These are phyloP conservation scores for Gymnosoma rotundatum DNA, from an alignment of 2,888 invertebrate genomes.

Conservation along the genomic window DNA sequence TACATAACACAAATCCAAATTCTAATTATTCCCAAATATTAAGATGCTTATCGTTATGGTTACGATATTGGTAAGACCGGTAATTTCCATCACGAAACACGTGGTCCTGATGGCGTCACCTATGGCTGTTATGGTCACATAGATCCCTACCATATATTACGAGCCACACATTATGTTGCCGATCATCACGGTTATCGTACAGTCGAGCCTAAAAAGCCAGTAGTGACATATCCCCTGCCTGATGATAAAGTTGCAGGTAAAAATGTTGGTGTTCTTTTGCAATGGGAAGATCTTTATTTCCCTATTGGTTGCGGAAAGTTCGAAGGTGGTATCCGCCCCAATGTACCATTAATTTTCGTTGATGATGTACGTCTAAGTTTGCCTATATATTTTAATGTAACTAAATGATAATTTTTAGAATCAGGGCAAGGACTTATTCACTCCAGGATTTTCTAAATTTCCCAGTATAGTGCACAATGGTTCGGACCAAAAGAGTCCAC, in stretches of 20 bases:
- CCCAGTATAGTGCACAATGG: constrained; percentile 71
- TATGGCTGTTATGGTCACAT: constrained; percentile 92
- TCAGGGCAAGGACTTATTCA: constrained; percentile 47
- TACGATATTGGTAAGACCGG: constrained; percentile 89
- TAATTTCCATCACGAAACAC: constrained; percentile 90
- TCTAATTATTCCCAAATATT: constrained; percentile 39
- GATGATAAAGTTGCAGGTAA: constrained; percentile 75
- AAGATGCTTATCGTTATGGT: constrained; percentile 89
- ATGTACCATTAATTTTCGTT: constrained; percentile 74
- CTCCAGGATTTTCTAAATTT: constrained; percentile 69
- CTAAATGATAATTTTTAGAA: constrained; percentile 64
- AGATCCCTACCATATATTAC: constrained; percentile 86
- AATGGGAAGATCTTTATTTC: constrained; percentile 88
- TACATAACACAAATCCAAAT: constrained; percentile 40
- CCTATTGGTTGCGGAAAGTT: constrained; percentile 88
- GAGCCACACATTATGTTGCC: constrained; percentile 89
- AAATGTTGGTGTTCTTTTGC: constrained; percentile 84
- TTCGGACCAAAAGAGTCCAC: constrained; percentile 74
- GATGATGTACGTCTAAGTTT: constrained; percentile 74
- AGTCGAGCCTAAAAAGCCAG: constrained; percentile 86
- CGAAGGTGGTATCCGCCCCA: constrained; percentile 80
- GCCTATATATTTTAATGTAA: constrained; percentile 17
- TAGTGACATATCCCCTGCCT: constrained; percentile 84
- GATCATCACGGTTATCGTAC: constrained; percentile 90
- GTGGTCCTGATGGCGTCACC: constrained; percentile 89